These are phyloP conservation scores for Sebastolobus alascanus DNA, from an alignment of 2,797 vertebrate genomes.

Conservation along the genomic window DNA sequence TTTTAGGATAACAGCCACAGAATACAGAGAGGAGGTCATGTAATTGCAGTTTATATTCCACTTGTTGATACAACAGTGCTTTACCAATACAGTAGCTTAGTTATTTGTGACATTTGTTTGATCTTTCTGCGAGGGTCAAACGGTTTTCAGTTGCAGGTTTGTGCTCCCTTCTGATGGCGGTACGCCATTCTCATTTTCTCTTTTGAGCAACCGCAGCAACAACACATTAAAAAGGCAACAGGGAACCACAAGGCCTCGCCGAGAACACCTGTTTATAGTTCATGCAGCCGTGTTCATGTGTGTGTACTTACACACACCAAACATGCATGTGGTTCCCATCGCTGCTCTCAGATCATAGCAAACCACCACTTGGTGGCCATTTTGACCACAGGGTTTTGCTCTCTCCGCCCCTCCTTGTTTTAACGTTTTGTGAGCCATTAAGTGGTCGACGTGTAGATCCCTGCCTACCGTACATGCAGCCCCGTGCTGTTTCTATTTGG, in stretches of 20 bases:
- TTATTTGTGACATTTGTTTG: neutral
- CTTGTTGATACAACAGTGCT: neutral
- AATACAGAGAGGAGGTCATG: neutral
- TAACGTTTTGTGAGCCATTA: slow-evolving; percentile 35
- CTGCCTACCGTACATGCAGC: neutral
- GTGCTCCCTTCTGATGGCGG: neutral
- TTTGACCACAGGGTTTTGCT: slow-evolving; percentile 30
- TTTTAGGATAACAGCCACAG: neutral
- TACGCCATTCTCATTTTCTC: neutral
- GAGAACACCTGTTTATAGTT: slow-evolving; percentile 36
- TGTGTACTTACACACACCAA: slow-evolving; percentile 18
- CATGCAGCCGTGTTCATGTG: slow-evolving; percentile 25
- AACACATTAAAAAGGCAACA: slow-evolving; percentile 18
- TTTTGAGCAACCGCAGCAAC: slow-evolving; percentile 6
- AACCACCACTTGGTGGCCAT: slow-evolving; percentile 38
- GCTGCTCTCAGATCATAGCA: slow-evolving; percentile 29
- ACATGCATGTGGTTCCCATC: slow-evolving; percentile 20
- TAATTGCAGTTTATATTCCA: neutral
- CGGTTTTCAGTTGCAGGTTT: neutral
- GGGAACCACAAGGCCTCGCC: neutral
- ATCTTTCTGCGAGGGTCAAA: slow-evolving; percentile 8
- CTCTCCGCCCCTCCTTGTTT: slow-evolving; percentile 11
- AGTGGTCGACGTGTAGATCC: neutral
- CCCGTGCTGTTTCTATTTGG: neutral
- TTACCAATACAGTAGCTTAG: neutral